These are phyloP conservation scores for Tipula unca DNA, from an alignment of 2,888 invertebrate genomes.

Conservation along the genomic window DNA sequence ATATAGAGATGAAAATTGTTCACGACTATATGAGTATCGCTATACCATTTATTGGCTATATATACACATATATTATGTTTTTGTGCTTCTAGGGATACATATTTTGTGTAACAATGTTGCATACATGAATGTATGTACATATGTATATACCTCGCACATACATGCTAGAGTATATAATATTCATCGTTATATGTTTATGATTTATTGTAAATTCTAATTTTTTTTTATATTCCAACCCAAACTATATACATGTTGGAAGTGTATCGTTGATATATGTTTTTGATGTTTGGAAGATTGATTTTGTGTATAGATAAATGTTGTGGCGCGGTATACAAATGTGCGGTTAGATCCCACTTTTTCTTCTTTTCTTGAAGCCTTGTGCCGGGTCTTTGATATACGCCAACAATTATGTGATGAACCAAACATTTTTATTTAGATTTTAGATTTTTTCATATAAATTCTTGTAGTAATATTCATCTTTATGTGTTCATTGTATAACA, in stretches of 20 bases:
- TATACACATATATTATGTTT: neutral
- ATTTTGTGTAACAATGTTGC: neutral
- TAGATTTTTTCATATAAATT: neutral
- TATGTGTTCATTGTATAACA: neutral
- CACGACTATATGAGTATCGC: neutral
- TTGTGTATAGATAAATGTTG: neutral
- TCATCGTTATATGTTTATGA: constrained; percentile 2
- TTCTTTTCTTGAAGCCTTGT: neutral
- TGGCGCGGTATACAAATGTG: no score
- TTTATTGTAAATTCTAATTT: neutral
- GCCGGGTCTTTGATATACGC: neutral
- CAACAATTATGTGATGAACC: neutral
- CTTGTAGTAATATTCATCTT: neutral
- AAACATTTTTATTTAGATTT: neutral
- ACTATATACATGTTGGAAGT: neutral
- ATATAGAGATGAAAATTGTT: neutral
- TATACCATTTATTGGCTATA: neutral
- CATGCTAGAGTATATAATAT: no score
- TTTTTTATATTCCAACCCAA: neutral
- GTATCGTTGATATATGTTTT: neutral
- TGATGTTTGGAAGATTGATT: neutral
- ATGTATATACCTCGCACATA: no score
- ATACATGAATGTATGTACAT: neutral
- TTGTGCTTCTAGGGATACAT: neutral
- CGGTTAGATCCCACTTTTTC: neutral